Evolutionary conservation across 2,113 vertebrate species (phyloP), one percentile per base, ranked within the genome.

Genomic region (Salminus brasiliensis): DNA sequence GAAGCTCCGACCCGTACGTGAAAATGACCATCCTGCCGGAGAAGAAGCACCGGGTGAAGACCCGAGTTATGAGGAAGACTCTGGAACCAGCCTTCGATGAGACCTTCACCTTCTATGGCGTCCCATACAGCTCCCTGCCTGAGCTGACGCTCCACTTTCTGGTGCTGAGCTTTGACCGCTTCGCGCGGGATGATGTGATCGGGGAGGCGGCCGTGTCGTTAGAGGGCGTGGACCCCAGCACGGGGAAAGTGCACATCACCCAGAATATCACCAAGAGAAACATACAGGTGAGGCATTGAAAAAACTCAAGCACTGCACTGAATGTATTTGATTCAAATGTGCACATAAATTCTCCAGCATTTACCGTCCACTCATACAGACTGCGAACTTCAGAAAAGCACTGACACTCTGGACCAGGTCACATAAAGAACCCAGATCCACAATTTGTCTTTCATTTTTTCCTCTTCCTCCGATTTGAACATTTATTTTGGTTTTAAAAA

Each of bases 21-120:
- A 96, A 96, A 91, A 95, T 96, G 95, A 96, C 95, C 18, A 95
- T 96, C 23, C 93, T 96, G n/a, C 95, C 95, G 0, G 95, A 96
- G 74, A 95, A 95, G 87, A 89, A 95, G 89, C 95, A 96, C 27
- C 92, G 95, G 0, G 94, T 96, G 63, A 96, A 96, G 92, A 96
- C 95, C 12, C 92, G 95, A 0, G 95, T 96, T 0, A 87, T 96
- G 0, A 91, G 95, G 76, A 95, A 94, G 89, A 96, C 94, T 0
- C 90, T 96, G 63, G 94, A 96, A 59, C 95, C 95, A 0, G 90
- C 94, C 1, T 96, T 96, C 0, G 95, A 96, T 0, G 95, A 96
- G 85, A 96, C 95, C 79, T 96, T 96, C 90, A 96, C 95, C 65
- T 96, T 96, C 85, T 96, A 96, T 0, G 95, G 94, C 1, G 89